Conservation (phyloP, 1,140 invertebrate genomes). For the Ceratitis capitata region DNA sequence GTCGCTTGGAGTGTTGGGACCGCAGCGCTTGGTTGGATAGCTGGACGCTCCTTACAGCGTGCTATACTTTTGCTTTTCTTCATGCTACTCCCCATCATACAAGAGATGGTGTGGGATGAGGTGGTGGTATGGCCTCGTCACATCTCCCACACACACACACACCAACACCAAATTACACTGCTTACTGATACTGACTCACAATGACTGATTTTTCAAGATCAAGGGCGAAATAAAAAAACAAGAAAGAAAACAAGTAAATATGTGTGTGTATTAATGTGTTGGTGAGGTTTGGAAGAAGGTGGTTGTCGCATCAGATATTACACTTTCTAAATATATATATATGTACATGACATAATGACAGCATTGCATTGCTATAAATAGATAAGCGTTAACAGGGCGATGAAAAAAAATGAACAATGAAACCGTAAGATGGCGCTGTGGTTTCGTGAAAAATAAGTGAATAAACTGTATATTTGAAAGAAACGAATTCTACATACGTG, state of each 20-base stretch:
- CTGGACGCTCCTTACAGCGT: background rate
- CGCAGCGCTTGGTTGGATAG: no score
- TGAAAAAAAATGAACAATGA: background rate
- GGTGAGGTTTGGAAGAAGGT: background rate
- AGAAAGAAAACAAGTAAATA: background rate
- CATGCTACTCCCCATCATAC: no score
- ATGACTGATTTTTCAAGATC: background rate
- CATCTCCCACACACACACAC: background rate
- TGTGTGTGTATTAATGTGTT: background rate
- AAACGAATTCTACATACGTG: no score
- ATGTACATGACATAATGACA: conserved; percentile 33
- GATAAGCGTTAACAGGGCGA: background rate
- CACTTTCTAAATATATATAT: no score
- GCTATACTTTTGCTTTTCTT: background rate
- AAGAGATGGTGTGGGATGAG: no score
- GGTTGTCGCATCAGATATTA: background rate
- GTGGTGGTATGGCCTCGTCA: no score
- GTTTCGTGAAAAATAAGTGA: no score
- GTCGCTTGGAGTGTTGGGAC: background rate
- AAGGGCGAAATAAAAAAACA: background rate
- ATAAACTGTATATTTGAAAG: no score
- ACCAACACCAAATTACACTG: no score
- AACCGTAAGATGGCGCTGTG: conserved; percentile 13
- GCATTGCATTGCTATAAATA: conserved; percentile 8
- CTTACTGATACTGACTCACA: conserved; percentile 12